Conservation (phyloP, 1,140 invertebrate species). For the Epicauta chinensis region DNA sequence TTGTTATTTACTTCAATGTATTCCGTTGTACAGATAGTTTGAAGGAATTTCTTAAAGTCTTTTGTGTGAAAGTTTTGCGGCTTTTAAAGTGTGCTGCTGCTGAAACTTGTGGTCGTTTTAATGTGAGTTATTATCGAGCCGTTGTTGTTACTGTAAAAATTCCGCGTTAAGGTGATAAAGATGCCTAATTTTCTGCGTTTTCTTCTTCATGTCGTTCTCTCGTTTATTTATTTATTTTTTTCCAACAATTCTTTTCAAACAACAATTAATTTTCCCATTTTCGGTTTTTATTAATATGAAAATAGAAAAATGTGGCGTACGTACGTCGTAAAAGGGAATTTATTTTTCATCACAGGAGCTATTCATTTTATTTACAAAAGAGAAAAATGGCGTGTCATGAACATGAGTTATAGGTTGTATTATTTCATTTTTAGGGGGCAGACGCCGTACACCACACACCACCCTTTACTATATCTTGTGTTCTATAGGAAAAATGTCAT, state of each 20-base stretch:
- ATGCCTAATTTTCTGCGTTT: no score
- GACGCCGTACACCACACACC: neutral
- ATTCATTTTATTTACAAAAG: slow-evolving; percentile 21
- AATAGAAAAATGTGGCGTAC: neutral
- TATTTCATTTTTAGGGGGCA: slow-evolving; percentile 18
- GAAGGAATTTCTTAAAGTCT: no score
- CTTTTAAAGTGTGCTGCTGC: no score
- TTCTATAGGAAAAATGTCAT: no score
- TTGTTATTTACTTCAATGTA: no score
- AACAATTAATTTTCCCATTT: neutral
- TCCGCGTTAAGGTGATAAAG: no score
- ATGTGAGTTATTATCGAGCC: no score
- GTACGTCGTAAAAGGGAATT: slow-evolving; percentile 3
- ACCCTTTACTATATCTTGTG: neutral
- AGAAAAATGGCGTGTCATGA: slow-evolving; percentile 21
- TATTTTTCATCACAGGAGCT: slow-evolving; percentile 16
- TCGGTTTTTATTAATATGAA: neutral
- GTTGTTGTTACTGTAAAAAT: no score
- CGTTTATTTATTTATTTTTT: neutral
- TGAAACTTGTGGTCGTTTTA: no score
- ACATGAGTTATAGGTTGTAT: slow-evolving; percentile 19
- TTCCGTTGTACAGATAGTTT: no score
- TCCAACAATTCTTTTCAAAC: neutral
- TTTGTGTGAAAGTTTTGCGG: no score
- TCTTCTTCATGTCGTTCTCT: neutral